phyloP scores from a whole-genome alignment of 2,888 invertebrate species.

The Thymelicus acteon region DNA sequence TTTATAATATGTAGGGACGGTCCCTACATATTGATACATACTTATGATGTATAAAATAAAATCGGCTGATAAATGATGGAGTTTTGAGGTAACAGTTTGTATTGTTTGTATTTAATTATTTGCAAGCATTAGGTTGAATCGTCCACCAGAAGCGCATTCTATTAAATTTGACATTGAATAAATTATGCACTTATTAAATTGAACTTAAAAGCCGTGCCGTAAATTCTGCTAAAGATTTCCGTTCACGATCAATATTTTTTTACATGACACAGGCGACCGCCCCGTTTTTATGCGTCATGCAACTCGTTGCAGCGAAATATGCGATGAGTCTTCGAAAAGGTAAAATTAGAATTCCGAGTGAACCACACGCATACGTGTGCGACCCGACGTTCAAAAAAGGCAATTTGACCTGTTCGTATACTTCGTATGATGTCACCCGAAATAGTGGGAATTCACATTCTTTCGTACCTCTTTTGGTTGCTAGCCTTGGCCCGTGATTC shows the following conservation, averaged over 20 bases:
- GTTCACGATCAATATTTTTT: not conserved
- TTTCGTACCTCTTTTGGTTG: constrained; percentile 13
- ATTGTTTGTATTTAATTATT: too few species aligned
- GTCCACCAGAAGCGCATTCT: too few species aligned
- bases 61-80: too few species aligned
- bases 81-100: too few species aligned
- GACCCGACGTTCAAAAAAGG: constrained; percentile 17
- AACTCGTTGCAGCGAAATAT: constrained; percentile 25
- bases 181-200: too few species aligned
- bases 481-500: constrained; percentile 15
- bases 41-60: too few species aligned
- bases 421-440: constrained; percentile 26
- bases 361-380: constrained; percentile 11
- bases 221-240: constrained; percentile 1
- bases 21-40: too few species aligned
- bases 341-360: constrained; percentile 37
- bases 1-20: too few species aligned
- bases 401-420: constrained; percentile 22
- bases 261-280: not conserved
- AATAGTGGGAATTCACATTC: constrained; percentile 19
- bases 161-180: too few species aligned
- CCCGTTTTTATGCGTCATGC: constrained; percentile 26
- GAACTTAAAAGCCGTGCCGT: too few species aligned
- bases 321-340: constrained; percentile 21
- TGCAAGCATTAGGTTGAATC: too few species aligned